phyloP scores from a whole-genome alignment of 2,888 invertebrate species.

The Mythimna lalbum region DNA sequence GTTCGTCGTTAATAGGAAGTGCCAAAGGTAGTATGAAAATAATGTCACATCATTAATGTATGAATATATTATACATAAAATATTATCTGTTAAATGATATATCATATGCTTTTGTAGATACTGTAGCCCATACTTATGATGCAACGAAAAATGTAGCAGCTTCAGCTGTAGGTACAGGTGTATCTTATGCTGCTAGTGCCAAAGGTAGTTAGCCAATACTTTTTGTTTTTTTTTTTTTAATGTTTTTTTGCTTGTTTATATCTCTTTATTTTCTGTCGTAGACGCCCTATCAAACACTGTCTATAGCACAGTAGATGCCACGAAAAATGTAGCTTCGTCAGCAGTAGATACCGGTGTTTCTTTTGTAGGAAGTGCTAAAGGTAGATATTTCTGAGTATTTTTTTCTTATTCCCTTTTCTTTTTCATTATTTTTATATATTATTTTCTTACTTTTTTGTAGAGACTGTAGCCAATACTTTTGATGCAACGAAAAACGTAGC shows the following conservation, averaged over 20 bases:
- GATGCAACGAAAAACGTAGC: slow-evolving; percentile 64
- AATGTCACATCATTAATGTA: background rate
- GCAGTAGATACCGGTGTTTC: slow-evolving; percentile 74
- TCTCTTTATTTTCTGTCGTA: slow-evolving; percentile 29
- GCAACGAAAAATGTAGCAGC: slow-evolving; percentile 62
- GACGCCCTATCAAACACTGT: slow-evolving; percentile 71
- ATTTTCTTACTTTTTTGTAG: slow-evolving; percentile 3
- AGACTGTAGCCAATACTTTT: slow-evolving; percentile 69
- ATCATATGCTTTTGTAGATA: slow-evolving; percentile 32
- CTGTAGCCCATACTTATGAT: slow-evolving; percentile 71
- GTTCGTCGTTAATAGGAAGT: slow-evolving; percentile 67
- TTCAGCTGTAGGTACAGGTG: slow-evolving; percentile 73
- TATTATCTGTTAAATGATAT: background rate
- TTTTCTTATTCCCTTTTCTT: background rate
- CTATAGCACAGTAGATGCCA: slow-evolving; percentile 75
- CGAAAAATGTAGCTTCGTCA: slow-evolving; percentile 76
- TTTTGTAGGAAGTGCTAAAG: slow-evolving; percentile 74
- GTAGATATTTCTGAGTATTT: slow-evolving; percentile 52
- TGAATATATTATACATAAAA: background rate
- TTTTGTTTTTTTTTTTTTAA: background rate
- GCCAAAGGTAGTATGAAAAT: slow-evolving; percentile 64
- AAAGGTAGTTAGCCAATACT: slow-evolving; percentile 68
- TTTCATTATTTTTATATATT: background rate
- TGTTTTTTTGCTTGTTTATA: background rate
- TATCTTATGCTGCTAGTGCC: slow-evolving; percentile 71